Conservation (phyloP, 1,140 invertebrate genomes). For the Portunus trituberculatus region DNA sequence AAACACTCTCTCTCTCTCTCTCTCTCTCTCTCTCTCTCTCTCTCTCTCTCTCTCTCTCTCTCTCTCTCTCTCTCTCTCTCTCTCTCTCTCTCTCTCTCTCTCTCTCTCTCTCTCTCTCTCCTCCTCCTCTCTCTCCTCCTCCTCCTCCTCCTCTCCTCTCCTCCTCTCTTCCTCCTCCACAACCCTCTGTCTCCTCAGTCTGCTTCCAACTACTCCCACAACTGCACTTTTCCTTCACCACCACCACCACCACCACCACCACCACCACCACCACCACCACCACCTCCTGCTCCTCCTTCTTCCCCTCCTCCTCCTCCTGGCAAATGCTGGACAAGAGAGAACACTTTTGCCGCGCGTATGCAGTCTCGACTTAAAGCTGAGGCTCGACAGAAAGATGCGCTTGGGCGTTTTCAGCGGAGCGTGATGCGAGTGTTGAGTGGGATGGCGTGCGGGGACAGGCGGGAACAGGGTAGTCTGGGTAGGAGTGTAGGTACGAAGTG, state of each 20-base stretch:
- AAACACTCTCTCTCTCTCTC: too few species aligned
- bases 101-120: neutral
- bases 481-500: neutral
- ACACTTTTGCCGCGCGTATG: conserved; percentile 40
- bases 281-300: neutral
- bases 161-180: neutral
- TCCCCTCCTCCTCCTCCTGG: neutral
- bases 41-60: too few species aligned
- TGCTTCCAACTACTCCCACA: neutral
- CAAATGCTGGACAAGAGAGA: conserved; percentile 36
- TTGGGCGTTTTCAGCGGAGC: neutral
- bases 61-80: neutral
- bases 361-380: conserved; percentile 50
- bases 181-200: neutral
- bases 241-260: neutral
- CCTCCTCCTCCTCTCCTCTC: neutral
- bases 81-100: neutral
- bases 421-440: neutral
- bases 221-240: neutral
- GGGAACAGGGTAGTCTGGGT: neutral
- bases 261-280: neutral
- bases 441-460: neutral
- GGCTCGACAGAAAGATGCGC: neutral
- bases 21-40: too few species aligned
- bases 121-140: neutral